Evolutionary conservation across 2,888 invertebrate genomes (phyloP).

Genomic region (Aporophyla nigra): DNA sequence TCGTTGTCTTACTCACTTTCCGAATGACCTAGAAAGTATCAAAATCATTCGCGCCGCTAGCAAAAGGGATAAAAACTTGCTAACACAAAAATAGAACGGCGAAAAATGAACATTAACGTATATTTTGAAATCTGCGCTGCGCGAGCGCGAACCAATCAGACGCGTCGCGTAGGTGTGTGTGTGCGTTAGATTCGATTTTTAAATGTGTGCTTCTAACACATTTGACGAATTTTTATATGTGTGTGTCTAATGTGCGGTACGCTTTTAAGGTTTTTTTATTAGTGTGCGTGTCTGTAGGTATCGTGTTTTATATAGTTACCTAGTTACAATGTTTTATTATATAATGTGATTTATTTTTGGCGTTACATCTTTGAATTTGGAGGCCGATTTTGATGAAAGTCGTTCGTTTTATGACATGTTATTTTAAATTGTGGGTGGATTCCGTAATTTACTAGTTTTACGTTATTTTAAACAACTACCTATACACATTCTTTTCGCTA

Average conservation of each 20-base stretch:
- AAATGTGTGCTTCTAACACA: constrained; percentile 66
- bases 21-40: constrained; percentile 79
- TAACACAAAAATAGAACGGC: constrained; percentile 88
- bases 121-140: constrained; percentile 76
- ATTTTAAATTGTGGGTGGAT: constrained; percentile 2
- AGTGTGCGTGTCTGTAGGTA: constrained; percentile 52
- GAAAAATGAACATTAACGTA: constrained; percentile 86
- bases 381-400: constrained; percentile 56
- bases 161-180: constrained; percentile 69
- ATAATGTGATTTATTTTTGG: constrained; percentile 56
- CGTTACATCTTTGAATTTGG: constrained; percentile 53
- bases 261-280: constrained; percentile 54
- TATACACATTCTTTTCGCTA: too few relatives aligned
- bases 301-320: constrained; percentile 30
- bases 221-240: constrained; percentile 57
- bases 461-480: neutral
- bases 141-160: constrained; percentile 77
- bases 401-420: constrained; percentile 8
- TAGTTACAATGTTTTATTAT: constrained; percentile 42
- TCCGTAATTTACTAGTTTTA: neutral
- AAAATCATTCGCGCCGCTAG: constrained; percentile 71
- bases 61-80: constrained; percentile 85
- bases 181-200: constrained; percentile 69
- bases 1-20: constrained; percentile 15
- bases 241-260: constrained; percentile 53